These are phyloP conservation scores for Virgularia gustaviana DNA, from an alignment of 92 coral and sea anemone genomes.

Conservation along the genomic window DNA sequence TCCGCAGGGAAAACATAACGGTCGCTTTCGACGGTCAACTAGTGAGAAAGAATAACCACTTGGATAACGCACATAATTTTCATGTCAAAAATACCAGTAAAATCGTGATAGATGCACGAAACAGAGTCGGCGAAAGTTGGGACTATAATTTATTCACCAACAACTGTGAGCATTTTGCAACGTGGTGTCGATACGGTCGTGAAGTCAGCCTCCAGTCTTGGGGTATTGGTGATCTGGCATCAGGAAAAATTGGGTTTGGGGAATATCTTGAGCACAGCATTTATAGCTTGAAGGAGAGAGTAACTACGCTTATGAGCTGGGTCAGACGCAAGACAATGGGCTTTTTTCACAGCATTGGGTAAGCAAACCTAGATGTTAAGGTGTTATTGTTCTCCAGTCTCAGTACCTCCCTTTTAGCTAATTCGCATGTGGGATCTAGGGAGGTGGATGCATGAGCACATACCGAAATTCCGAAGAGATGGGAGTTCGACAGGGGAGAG, in stretches of 20 bases:
- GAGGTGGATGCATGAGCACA: too few relatives aligned
- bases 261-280: slow-evolving; percentile 5
- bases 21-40: neutral
- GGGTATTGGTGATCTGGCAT: neutral
- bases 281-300: neutral
- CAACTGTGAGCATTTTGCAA: slow-evolving; percentile 29
- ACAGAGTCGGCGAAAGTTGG: neutral
- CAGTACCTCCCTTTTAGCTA: too few relatives aligned
- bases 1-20: neutral
- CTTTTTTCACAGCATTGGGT: neutral
- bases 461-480: too few relatives aligned
- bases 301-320: slow-evolving; percentile 4
- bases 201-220: slow-evolving; percentile 5
- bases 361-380: too few relatives aligned
- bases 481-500: too few relatives aligned
- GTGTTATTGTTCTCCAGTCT: too few relatives aligned
- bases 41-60: slow-evolving; percentile 19
- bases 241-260: slow-evolving; percentile 3
- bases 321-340: slow-evolving; percentile 6
- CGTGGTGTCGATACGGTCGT: slow-evolving; percentile 22
- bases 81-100: neutral
- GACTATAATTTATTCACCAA: neutral
- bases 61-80: slow-evolving; percentile 14
- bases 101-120: slow-evolving; percentile 8
- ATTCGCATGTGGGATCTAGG: too few relatives aligned